These are phyloP conservation scores for Orthosia cruda DNA, from an alignment of 2,888 invertebrate species.

Conservation along the genomic window DNA sequence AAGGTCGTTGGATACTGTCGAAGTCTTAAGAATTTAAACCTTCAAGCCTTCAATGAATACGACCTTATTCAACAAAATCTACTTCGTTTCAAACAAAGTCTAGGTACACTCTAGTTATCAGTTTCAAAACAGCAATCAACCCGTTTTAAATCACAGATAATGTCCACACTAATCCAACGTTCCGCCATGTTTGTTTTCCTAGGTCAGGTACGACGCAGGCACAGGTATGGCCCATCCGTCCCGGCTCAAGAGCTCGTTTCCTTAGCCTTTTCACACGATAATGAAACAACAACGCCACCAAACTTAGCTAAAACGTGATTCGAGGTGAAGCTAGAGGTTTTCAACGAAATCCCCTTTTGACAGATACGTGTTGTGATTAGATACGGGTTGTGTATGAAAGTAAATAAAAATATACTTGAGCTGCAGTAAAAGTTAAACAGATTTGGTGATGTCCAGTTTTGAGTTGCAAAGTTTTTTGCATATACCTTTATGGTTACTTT, in stretches of 20 bases:
- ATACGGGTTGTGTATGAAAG: conserved; percentile 39
- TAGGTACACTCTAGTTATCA: not conserved
- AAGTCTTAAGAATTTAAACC: too few species aligned
- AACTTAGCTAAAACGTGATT: conserved; percentile 74
- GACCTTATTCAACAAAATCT: too few species aligned
- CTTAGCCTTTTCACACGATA: conserved; percentile 85
- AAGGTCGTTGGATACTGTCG: too few species aligned
- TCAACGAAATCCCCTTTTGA: conserved; percentile 52
- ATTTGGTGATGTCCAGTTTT: conserved; percentile 19
- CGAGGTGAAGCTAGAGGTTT: conserved; percentile 65
- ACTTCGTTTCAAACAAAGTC: too few species aligned
- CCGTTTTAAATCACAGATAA: conserved; percentile 16
- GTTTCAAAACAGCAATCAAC: not conserved
- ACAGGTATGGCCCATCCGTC: conserved; percentile 82
- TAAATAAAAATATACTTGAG: conserved; percentile 62
- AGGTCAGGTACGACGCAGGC: conserved; percentile 89
- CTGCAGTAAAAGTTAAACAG: conserved; percentile 33
- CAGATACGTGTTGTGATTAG: conserved; percentile 61
- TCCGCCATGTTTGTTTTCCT: conserved; percentile 88
- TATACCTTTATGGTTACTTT: not conserved
- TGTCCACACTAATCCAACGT: conserved; percentile 76
- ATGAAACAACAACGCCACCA: conserved; percentile 83
- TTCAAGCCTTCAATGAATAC: too few species aligned
- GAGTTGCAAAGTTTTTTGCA: not conserved
- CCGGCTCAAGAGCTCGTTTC: conserved; percentile 83